Percentiles rank a stretch among this genome's conserved stretches.
These are phyloP conservation scores for Oreonectes daqikongensis DNA, from an alignment of 2,797 vertebrate species.

Conservation along the genomic window DNA sequence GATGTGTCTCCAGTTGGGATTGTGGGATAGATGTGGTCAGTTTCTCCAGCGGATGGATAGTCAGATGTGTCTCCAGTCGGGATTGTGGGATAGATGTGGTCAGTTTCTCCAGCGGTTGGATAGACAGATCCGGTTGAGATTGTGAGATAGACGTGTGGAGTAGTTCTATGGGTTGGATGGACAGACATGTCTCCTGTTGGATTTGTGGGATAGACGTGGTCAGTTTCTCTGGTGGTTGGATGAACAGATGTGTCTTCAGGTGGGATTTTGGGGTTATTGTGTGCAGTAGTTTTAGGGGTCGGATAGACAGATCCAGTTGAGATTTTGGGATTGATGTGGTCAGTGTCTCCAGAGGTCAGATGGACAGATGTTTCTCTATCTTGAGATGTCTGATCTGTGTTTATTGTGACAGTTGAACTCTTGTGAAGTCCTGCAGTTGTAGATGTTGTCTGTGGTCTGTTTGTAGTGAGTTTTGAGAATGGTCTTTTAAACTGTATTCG, in stretches of 20 bases:
- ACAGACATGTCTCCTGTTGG: not conserved
- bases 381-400: constrained; percentile 17
- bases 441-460: constrained; percentile 36
- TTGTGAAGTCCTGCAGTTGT: constrained; percentile 3
- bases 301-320: not conserved
- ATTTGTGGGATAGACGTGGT: no score
- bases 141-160: not conserved
- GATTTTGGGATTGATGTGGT: not conserved
- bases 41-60: no score
- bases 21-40: not conserved
- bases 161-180: constrained; percentile 10
- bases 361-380: not conserved
- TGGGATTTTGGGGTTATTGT: constrained; percentile 13
- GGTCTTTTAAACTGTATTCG: constrained; percentile 71
- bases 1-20: constrained; percentile 1
- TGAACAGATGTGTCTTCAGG: not conserved
- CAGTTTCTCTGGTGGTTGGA: no score
- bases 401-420: constrained; percentile 21
- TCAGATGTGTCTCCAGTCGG: not conserved
- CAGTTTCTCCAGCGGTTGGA: no score
- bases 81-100: not conserved
- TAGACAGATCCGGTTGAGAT: not conserved
- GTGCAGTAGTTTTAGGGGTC: constrained; percentile 8
- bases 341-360: constrained; percentile 22
- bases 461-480: constrained; percentile 37